A percentile compares a stretch with the other conserved stretches of the same genome.
These are phyloP conservation scores for Salvelinus sp. DNA, from an alignment of 2,113 vertebrate genomes.

Conservation along the genomic window DNA sequence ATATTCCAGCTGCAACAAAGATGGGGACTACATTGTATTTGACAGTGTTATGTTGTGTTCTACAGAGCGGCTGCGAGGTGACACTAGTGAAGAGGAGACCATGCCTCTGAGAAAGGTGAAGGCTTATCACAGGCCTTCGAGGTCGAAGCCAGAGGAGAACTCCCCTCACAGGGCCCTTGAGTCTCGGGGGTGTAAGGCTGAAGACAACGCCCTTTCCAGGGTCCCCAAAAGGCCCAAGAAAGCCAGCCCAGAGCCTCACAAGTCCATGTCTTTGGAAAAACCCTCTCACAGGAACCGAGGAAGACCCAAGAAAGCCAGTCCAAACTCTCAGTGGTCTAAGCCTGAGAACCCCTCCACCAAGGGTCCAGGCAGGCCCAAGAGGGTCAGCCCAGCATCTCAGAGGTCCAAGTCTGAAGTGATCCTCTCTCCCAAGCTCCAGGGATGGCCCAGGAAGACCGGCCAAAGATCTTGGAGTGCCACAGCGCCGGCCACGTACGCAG, in stretches of 20 bases:
- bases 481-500: neutral
- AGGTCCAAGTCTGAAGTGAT: neutral
- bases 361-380: neutral
- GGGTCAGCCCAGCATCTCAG: neutral
- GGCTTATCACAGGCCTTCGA: neutral
- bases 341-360: neutral
- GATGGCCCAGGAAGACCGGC: conserved; percentile 7
- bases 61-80: conserved; percentile 21
- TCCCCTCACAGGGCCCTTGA: neutral
- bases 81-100: neutral
- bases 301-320: neutral
- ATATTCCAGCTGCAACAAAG: too few species aligned
- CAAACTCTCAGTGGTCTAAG: too few species aligned
- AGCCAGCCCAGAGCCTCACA: neutral
- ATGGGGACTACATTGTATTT: neutral
- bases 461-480: neutral
- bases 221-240: neutral
- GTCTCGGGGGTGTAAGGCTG: neutral
- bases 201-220: neutral
- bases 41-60: conserved; percentile 5
- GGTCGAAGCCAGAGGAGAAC: neutral
- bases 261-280: too few species aligned
- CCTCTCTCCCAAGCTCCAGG: neutral
- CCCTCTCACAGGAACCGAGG: neutral
- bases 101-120: conserved; percentile 46